These are phyloP conservation scores for Mythimna vitellina DNA, from an alignment of 2,888 invertebrate genomes.

Conservation along the genomic window DNA sequence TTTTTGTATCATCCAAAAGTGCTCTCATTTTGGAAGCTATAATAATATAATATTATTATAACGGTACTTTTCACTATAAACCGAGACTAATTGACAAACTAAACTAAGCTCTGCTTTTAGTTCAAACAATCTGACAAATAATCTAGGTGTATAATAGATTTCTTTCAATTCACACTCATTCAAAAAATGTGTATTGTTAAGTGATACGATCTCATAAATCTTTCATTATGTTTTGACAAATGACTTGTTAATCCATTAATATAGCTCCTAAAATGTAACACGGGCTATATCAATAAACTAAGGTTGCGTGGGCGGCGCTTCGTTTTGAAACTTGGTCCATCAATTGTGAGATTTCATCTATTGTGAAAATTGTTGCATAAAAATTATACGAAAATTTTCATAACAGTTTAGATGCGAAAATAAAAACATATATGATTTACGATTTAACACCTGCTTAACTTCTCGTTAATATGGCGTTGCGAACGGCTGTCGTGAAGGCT, in stretches of 20 bases:
- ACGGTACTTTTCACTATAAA: slow-evolving; percentile 16
- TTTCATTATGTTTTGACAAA: slow-evolving; percentile 36
- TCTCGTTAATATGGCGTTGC: slow-evolving; percentile 59
- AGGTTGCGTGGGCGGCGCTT: slow-evolving; percentile 38
- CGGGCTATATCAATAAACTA: slow-evolving; percentile 40
- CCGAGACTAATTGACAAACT: neutral
- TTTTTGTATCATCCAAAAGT: slow-evolving; percentile 8
- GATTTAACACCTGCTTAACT: slow-evolving; percentile 62
- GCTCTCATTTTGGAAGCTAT: slow-evolving; percentile 13
- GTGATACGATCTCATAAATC: slow-evolving; percentile 32
- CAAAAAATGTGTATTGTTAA: slow-evolving; percentile 19
- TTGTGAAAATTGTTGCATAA: slow-evolving; percentile 45
- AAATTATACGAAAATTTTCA: slow-evolving; percentile 13
- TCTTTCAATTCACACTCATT: slow-evolving; percentile 16
- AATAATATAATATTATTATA: too few relatives aligned
- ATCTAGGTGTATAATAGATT: slow-evolving; percentile 1
- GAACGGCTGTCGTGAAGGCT: slow-evolving; percentile 40
- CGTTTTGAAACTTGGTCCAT: slow-evolving; percentile 37
- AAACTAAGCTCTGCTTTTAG: neutral
- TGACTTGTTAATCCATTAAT: slow-evolving; percentile 39
- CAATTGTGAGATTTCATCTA: slow-evolving; percentile 32
- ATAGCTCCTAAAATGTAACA: slow-evolving; percentile 28
- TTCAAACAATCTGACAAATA: neutral
- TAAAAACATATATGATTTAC: slow-evolving; percentile 56
- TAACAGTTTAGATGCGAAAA: slow-evolving; percentile 33